Base-by-base conservation (phyloP, 1,140 invertebrate species). In the Cotesia vestalis region DNA sequence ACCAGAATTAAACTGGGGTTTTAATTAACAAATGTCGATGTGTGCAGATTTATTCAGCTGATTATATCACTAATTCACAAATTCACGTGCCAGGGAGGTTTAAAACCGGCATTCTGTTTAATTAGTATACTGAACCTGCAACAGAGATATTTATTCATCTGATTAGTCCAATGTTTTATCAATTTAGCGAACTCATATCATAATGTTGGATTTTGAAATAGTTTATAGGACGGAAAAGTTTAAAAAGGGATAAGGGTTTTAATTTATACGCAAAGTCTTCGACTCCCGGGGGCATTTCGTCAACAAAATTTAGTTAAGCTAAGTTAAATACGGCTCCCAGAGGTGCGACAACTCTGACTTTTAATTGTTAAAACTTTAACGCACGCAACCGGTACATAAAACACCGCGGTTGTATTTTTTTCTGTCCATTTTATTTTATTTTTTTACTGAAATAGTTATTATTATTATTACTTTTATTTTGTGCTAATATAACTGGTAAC, bases 281-380 rank as follows among this genome's bases (percentile, higher is more conserved):
- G 46, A 73, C 69, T 85, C 83, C 81, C 81, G 70, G 55, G 80
- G 84, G 84, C 82, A 74, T 77, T 80, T 75, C 82, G 82, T 86
- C 83, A 83, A 78, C 84, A 80, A 77, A 86, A 86, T 81, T 86
- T 85, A 81, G 84, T 86, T 86, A 84, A 84, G 79, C 77, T 83
- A 86, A 86, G 85, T 86, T 85, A 86, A 86, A 85, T 86, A 85
- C 80, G 71, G 78, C 83, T 85, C 84, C 84, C 85, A 80, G 78
- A 84, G 83, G 83, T 85, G 79, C 73, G 77, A 83, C 79, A 79
- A 80, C 75, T 46, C 40, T 79, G 76, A 79, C 84, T 85, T 86
- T 85, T 84, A 86, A 86, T 86, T 86, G 82, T 78, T 84, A 85
- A 85, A 83, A 81, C 80, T 82, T 78, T 77, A 75, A 76, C 73